A percentile compares a stretch with the other conserved stretches of the same genome.
Evolutionary conservation across 1,140 invertebrate species (phyloP).

Genomic region (Ips typographus): DNA sequence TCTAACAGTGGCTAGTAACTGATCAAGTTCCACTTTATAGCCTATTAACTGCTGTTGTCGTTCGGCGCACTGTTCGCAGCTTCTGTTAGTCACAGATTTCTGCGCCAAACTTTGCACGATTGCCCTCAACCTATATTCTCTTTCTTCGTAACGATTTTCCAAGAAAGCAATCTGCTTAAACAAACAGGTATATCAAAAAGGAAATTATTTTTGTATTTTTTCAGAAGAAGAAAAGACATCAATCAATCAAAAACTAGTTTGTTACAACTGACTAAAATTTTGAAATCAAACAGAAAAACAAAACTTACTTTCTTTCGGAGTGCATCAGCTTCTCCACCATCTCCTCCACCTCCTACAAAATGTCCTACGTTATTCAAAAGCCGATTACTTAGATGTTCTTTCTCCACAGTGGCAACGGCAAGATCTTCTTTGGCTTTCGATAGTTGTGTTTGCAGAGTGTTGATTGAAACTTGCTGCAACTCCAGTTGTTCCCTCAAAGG

Average conservation of each 20-base stretch:
- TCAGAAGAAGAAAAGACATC: no score
- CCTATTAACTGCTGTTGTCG: slow-evolving; percentile 49
- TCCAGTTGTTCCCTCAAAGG: slow-evolving; percentile 60
- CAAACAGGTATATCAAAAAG: no score
- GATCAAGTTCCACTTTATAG: slow-evolving; percentile 52
- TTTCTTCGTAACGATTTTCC: slow-evolving; percentile 52
- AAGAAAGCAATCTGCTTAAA: slow-evolving; percentile 47
- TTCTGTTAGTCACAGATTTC: slow-evolving; percentile 46
- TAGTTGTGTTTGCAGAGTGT: slow-evolving; percentile 58
- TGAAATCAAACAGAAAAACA: no score
- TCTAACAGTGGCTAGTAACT: slow-evolving; percentile 48
- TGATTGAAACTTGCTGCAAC: slow-evolving; percentile 57
- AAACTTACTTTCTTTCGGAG: slow-evolving; percentile 34
- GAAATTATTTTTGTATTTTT: no score
- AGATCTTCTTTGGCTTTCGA: slow-evolving; percentile 58
- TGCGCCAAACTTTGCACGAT: slow-evolving; percentile 50
- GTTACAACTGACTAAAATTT: no score
- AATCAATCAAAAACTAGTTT: no score
- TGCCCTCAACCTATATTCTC: slow-evolving; percentile 50
- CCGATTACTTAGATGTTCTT: slow-evolving; percentile 60
- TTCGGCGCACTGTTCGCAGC: slow-evolving; percentile 49
- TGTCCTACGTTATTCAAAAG: slow-evolving; percentile 21
- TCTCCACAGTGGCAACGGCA: slow-evolving; percentile 58
- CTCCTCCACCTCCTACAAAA: not conserved
- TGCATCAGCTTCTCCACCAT: slow-evolving; percentile 19